A percentile compares a stretch with the other conserved stretches of the same genome.
These are phyloP conservation scores for Chaitophorus viminalis DNA, from an alignment of 2,888 invertebrate species.

Conservation along the genomic window DNA sequence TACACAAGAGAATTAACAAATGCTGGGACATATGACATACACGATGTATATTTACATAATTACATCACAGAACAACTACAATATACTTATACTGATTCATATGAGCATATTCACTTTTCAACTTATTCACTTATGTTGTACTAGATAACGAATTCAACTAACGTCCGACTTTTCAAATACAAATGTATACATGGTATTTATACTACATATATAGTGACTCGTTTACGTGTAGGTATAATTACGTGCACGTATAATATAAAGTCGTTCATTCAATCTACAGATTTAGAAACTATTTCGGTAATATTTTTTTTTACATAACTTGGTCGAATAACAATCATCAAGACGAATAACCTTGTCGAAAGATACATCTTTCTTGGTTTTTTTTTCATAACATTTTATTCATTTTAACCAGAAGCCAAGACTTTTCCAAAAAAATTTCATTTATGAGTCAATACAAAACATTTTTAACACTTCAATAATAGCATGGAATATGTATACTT, in stretches of 20 bases:
- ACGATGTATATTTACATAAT: not conserved
- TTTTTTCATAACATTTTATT: not conserved
- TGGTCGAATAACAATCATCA: not conserved
- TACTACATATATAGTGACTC: too few relatives aligned
- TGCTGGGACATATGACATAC: not conserved
- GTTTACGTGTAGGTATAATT: not conserved
- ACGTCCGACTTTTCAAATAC: too few relatives aligned
- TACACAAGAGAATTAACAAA: not conserved
- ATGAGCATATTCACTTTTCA: too few relatives aligned
- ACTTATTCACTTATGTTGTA: too few relatives aligned
- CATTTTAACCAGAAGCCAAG: not conserved
- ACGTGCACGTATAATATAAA: not conserved
- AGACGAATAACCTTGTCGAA: not conserved
- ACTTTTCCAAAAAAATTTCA: not conserved
- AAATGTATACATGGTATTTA: too few relatives aligned
- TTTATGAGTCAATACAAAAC: not conserved
- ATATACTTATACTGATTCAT: too few relatives aligned
- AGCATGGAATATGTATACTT: not conserved
- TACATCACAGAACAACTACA: too few relatives aligned
- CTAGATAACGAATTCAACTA: too few relatives aligned
- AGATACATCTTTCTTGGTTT: not conserved
- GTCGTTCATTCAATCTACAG: not conserved
- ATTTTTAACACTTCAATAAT: not conserved
- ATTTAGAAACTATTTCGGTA: not conserved
- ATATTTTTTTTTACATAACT: conserved; percentile 10